These are phyloP conservation scores for Cheiracanthium punctorium DNA, from an alignment of 2,888 invertebrate genomes.

Conservation along the genomic window DNA sequence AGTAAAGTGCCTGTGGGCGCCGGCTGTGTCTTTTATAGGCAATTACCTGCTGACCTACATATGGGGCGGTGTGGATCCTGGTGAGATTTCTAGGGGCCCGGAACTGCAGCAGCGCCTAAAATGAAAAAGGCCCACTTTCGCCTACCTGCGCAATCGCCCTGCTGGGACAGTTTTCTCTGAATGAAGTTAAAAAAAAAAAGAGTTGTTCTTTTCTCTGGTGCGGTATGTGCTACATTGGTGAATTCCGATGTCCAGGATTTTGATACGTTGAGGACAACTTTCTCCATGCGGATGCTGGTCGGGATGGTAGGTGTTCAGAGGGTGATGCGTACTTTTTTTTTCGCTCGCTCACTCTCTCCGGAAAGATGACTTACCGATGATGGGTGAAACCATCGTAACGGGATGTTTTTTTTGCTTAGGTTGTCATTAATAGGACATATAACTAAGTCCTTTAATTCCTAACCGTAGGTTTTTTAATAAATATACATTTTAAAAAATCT, in stretches of 20 bases:
- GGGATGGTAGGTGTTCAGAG: too few relatives aligned
- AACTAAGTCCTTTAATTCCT: too few relatives aligned
- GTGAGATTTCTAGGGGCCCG: constrained; percentile 28
- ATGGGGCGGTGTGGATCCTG: constrained; percentile 35
- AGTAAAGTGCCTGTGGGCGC: constrained; percentile 63
- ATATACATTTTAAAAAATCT: too few relatives aligned
- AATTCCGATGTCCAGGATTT: background rate
- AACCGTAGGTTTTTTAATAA: too few relatives aligned
- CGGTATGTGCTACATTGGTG: background rate
- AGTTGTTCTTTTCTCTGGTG: too few relatives aligned
- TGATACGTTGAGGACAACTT: background rate
- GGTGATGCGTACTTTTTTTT: too few relatives aligned
- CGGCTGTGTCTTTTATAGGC: constrained; percentile 63
- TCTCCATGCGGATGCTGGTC: background rate
- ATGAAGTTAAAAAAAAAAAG: too few relatives aligned
- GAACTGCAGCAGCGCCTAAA: constrained; percentile 56
- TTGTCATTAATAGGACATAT: too few relatives aligned
- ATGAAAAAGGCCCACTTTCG: constrained; percentile 67
- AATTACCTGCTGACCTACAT: constrained; percentile 62
- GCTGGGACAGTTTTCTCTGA: background rate
- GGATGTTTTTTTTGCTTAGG: too few relatives aligned
- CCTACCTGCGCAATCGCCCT: constrained; percentile 47
- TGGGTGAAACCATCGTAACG: too few relatives aligned
- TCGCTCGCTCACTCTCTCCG: too few relatives aligned
- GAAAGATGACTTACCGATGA: too few relatives aligned